These are phyloP conservation scores for Tridacna gigas DNA, from an alignment of 2,888 invertebrate species.

Conservation along the genomic window DNA sequence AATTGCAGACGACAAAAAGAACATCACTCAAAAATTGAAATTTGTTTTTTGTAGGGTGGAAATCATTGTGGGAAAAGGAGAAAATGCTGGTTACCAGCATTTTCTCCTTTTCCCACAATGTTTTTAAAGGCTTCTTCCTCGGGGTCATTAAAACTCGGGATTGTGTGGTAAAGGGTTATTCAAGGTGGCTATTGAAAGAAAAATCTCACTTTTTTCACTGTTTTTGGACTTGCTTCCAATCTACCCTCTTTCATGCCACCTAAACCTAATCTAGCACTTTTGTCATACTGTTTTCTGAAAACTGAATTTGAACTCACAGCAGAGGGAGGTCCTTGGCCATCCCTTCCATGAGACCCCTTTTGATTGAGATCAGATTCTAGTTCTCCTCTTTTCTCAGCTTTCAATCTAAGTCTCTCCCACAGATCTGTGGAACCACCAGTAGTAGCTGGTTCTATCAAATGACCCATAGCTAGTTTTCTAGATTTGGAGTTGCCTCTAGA, in stretches of 20 bases:
- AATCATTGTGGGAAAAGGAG: no score
- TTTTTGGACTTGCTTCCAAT: background rate
- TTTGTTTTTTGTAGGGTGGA: no score
- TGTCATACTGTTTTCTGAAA: background rate
- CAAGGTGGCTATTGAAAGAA: no score
- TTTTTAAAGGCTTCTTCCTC: no score
- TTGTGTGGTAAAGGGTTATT: no score
- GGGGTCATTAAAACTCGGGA: no score
- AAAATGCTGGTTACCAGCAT: no score
- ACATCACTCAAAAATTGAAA: no score
- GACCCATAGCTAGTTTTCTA: constrained; percentile 16
- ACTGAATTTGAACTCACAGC: background rate
- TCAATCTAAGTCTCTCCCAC: constrained; percentile 2
- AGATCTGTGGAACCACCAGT: background rate
- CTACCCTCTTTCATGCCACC: constrained; percentile 12
- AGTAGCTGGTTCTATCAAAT: background rate
- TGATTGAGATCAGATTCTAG: background rate
- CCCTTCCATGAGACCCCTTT: background rate
- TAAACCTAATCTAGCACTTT: background rate
- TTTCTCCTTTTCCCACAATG: no score
- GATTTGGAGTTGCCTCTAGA: background rate
- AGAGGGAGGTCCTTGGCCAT: no score
- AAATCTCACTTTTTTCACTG: constrained; percentile 16
- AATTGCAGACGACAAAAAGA: no score
- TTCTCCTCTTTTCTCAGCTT: background rate